phyloP scores from a whole-genome alignment of 2,888 invertebrate species.

The Lapara coniferarum region DNA sequence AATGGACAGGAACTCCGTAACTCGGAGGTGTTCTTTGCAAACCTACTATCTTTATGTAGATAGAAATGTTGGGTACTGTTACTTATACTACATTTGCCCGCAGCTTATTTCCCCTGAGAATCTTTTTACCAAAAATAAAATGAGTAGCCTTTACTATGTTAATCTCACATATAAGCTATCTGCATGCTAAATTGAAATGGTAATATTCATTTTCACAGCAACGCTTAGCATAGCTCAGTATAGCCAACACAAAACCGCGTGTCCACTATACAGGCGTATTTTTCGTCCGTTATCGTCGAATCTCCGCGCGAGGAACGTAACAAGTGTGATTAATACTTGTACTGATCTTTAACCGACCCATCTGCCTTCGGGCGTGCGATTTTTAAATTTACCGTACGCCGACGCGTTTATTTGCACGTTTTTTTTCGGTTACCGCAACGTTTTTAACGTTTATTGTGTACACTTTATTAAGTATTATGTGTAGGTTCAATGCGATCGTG shows the following conservation, averaged over 20 bases:
- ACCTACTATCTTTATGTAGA: too few relatives aligned
- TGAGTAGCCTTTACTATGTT: too few relatives aligned
- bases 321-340: slow-evolving; percentile 74
- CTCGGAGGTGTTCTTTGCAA: too few relatives aligned
- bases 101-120: too few relatives aligned
- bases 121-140: too few relatives aligned
- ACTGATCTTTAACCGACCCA: slow-evolving; percentile 57
- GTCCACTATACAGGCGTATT: slow-evolving; percentile 55
- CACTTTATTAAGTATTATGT: slow-evolving; percentile 11
- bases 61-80: too few relatives aligned
- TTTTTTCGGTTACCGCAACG: slow-evolving; percentile 28
- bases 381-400: slow-evolving; percentile 25
- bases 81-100: too few relatives aligned
- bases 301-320: slow-evolving; percentile 58
- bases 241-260: slow-evolving; percentile 1
- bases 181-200: too few relatives aligned
- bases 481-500: too few relatives aligned
- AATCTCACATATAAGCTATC: too few relatives aligned
- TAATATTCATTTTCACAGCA: neutral
- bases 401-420: slow-evolving; percentile 26
- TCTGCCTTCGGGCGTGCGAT: slow-evolving; percentile 53
- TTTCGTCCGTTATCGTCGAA: slow-evolving; percentile 72
- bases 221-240: neutral
- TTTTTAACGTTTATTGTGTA: slow-evolving; percentile 29
- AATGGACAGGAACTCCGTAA: too few relatives aligned